phyloP scores from a whole-genome alignment of 2,888 invertebrate species.

The Malacosoma neustria region DNA sequence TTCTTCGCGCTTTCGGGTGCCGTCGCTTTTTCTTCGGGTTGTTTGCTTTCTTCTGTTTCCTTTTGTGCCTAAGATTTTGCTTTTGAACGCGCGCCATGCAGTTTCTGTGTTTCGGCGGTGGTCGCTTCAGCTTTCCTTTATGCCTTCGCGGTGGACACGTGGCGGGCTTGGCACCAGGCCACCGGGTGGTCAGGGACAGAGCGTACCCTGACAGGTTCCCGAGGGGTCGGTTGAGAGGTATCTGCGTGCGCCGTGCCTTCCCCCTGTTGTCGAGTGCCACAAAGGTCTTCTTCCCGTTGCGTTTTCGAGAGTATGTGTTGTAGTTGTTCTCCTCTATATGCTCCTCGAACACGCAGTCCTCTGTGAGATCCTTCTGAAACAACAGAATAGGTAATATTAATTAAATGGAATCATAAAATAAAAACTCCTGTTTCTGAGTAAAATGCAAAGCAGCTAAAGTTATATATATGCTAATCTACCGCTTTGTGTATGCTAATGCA shows the following conservation, averaged over 20 bases:
- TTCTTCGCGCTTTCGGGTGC: conserved; percentile 73
- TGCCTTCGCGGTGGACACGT: conserved; percentile 56
- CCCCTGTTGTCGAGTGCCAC: conserved; percentile 85
- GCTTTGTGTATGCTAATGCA: too few relatives aligned
- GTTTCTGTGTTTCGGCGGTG: conserved; percentile 56
- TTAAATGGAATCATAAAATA: conserved; percentile 3
- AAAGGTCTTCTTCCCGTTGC: conserved; percentile 79
- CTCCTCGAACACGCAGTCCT: conserved; percentile 91
- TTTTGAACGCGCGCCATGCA: conserved; percentile 66
- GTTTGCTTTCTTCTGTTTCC: conserved; percentile 67
- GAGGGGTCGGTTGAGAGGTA: conserved; percentile 78
- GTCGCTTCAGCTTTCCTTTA: conserved; percentile 57
- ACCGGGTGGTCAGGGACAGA: conserved; percentile 69
- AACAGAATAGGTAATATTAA: conserved; percentile 46
- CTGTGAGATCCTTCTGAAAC: conserved; percentile 89
- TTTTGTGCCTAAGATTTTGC: conserved; percentile 53
- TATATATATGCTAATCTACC: too few relatives aligned
- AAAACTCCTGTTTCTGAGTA: too few relatives aligned
- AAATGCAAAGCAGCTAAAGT: too few relatives aligned
- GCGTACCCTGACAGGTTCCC: conserved; percentile 85
- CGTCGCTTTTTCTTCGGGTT: conserved; percentile 66
- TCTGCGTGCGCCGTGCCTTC: conserved; percentile 81
- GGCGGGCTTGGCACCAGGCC: conserved; percentile 46
- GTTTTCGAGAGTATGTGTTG: conserved; percentile 87
- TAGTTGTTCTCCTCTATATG: conserved; percentile 89